Conservation (phyloP, 2,113 vertebrate species). For the Fulica atra region DNA sequence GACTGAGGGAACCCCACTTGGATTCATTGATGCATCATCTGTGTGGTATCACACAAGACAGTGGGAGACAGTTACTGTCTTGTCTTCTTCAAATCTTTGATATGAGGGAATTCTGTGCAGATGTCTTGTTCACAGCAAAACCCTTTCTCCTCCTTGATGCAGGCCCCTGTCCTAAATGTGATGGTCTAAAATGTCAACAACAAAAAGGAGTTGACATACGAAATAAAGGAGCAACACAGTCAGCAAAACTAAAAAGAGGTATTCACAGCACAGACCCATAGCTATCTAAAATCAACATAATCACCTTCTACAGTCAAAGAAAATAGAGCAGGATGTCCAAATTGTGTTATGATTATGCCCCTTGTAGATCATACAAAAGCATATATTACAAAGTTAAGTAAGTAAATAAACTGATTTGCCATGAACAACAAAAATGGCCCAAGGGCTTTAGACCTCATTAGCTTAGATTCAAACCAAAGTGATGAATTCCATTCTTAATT, state of each 20-base stretch:
- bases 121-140: neutral
- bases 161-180: neutral
- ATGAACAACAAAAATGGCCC: neutral
- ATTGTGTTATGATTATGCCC: neutral
- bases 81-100: neutral
- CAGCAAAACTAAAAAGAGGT: neutral
- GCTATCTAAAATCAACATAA: neutral
- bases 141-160: neutral
- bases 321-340: neutral
- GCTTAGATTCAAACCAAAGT: neutral
- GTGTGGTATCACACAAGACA: neutral
- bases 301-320: neutral
- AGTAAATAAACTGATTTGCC: neutral
- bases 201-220: neutral
- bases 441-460: constrained; percentile 36
- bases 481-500: constrained; percentile 37
- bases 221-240: neutral
- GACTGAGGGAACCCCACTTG: neutral
- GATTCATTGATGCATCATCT: neutral
- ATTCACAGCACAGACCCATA: neutral
- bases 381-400: neutral
- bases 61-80: neutral
- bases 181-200: neutral
- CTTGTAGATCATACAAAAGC: neutral
- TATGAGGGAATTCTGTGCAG: neutral